phyloP scores from a whole-genome alignment of 2,797 vertebrate genomes.

The Hipposideros larvatus region DNA sequence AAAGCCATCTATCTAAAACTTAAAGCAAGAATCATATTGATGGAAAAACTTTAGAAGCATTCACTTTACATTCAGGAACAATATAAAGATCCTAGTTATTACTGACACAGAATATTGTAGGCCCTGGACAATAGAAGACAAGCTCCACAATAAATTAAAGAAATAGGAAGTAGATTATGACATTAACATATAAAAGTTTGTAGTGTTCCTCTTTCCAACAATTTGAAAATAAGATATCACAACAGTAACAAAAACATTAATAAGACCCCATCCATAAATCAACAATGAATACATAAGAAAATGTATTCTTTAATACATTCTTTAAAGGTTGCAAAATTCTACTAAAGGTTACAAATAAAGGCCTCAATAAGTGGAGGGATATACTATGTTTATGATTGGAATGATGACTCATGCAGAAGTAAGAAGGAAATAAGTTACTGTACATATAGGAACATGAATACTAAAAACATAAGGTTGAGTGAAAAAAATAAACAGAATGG shows the following conservation, averaged over 20 bases:
- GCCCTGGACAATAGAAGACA: not conserved
- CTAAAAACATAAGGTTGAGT: not conserved
- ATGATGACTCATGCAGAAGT: not conserved
- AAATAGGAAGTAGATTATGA: not conserved
- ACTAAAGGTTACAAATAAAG: not conserved
- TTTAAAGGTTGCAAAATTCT: slow-evolving; percentile 5
- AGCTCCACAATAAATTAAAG: not conserved
- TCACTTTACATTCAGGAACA: not conserved
- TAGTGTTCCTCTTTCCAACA: not conserved
- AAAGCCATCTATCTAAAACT: not conserved
- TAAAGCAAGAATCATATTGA: not conserved
- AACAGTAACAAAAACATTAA: not conserved
- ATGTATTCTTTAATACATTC: not conserved
- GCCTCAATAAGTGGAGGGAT: not conserved
- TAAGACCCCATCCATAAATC: not conserved
- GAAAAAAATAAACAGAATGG: not conserved
- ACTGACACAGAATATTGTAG: not conserved
- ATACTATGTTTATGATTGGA: not conserved
- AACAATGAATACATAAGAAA: not conserved
- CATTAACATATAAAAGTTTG: not conserved
- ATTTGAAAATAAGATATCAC: not conserved
- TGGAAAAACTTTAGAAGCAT: not conserved
- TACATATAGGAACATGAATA: slow-evolving; percentile 15
- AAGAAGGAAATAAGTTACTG: not conserved
- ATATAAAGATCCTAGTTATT: not conserved